phyloP scores from a whole-genome alignment of 2,113 vertebrate genomes.

The Syrmaticus mikado region DNA sequence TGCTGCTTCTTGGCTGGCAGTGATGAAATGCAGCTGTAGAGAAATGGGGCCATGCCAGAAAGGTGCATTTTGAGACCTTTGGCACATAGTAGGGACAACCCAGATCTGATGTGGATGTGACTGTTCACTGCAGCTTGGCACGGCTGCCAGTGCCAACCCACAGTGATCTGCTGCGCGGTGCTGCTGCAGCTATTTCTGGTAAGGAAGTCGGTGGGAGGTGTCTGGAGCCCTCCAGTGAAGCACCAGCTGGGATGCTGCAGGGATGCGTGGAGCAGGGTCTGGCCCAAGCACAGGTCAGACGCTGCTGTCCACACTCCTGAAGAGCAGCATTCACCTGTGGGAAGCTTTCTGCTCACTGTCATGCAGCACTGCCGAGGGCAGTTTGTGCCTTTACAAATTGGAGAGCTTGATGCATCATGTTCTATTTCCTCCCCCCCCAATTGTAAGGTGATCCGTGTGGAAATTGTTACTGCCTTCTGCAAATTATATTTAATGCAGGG shows the following conservation, averaged over 20 bases:
- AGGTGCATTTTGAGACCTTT: not conserved
- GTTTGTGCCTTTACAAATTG: not conserved
- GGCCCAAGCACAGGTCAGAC: not conserved
- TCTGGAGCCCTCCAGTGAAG: not conserved
- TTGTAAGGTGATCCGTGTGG: not conserved
- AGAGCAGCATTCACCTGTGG: not conserved
- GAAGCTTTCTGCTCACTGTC: not conserved
- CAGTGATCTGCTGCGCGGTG: not conserved
- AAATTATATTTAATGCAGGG: not conserved
- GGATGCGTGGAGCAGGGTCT: too few relatives aligned
- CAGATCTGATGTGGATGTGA: not conserved
- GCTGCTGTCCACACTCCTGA: too few relatives aligned
- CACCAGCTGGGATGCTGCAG: not conserved
- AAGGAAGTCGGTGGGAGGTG: not conserved
- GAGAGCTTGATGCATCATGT: not conserved
- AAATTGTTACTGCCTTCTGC: not conserved
- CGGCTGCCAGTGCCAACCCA: not conserved
- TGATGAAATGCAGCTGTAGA: not conserved
- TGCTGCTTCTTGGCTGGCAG: not conserved
- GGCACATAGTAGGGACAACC: not conserved
- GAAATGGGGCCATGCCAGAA: too few relatives aligned
- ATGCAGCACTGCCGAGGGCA: not conserved
- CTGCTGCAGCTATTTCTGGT: not conserved
- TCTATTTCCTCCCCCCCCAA: not conserved
- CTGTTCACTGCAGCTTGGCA: not conserved